phyloP scores from a whole-genome alignment of 2,113 vertebrate genomes.

The Emydocephalus ijimae region DNA sequence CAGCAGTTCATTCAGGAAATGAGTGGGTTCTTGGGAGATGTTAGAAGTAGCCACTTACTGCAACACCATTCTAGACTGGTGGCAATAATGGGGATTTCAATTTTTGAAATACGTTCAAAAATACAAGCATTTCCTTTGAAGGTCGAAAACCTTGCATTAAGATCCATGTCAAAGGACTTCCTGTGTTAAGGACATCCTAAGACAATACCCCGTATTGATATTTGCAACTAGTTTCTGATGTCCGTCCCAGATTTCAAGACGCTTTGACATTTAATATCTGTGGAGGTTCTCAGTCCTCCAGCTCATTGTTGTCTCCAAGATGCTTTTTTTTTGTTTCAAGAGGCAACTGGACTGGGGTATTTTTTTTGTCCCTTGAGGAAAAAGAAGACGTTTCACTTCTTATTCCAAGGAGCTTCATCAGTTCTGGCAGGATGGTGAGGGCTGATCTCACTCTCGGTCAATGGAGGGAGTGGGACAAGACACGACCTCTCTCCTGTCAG shows the following conservation, averaged over 20 bases:
- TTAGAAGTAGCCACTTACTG: neutral
- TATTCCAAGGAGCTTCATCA: too few relatives aligned
- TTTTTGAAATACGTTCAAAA: neutral
- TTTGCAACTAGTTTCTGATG: neutral
- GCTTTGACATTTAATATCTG: too few relatives aligned
- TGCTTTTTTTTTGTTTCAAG: too few relatives aligned
- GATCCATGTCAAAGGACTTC: neutral
- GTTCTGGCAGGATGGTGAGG: too few relatives aligned
- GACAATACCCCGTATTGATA: neutral
- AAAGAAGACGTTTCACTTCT: too few relatives aligned
- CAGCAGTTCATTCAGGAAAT: neutral
- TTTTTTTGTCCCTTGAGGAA: too few relatives aligned
- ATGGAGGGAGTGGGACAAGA: too few relatives aligned
- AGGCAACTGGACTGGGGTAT: too few relatives aligned
- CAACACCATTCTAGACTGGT: neutral
- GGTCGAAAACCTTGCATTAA: neutral
- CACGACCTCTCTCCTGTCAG: too few relatives aligned
- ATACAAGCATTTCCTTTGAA: neutral
- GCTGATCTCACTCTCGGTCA: too few relatives aligned
- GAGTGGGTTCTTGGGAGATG: neutral
- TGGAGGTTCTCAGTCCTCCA: too few relatives aligned
- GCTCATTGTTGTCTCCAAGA: too few relatives aligned
- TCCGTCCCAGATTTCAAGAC: neutral
- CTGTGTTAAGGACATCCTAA: neutral
- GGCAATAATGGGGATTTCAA: neutral